Evolutionary conservation across 2,888 invertebrate genomes (phyloP).

Genomic region (Reticulitermes lucifugus): DNA sequence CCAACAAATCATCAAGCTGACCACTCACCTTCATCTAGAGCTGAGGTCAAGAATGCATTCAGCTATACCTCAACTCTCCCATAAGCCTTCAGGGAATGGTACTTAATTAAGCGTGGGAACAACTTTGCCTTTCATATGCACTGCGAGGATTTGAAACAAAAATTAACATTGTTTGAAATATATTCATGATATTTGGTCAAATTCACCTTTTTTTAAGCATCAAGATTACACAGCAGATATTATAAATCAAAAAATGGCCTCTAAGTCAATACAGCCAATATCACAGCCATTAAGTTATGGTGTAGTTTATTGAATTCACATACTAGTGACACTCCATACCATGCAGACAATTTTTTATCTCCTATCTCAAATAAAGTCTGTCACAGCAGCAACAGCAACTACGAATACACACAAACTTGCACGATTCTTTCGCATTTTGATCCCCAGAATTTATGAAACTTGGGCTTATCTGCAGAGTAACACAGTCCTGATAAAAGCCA

Average conservation of each 20-base stretch:
- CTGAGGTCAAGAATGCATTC: no score
- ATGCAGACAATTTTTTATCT: neutral
- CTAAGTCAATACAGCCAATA: slow-evolving; percentile 28
- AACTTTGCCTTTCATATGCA: no score
- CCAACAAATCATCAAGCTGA: no score
- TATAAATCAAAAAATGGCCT: slow-evolving; percentile 6
- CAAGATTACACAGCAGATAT: no score
- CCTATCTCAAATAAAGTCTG: neutral
- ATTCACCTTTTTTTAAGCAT: no score
- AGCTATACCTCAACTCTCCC: no score
- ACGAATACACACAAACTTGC: neutral
- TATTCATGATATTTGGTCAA: no score
- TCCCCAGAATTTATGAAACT: neutral
- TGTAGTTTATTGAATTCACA: neutral
- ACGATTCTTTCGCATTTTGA: neutral
- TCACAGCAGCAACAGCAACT: neutral
- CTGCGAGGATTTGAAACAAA: no score
- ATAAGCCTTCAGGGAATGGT: no score
- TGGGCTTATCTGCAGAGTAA: slow-evolving; percentile 1
- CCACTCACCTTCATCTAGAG: no score
- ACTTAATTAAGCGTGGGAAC: no score
- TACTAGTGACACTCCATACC: neutral
- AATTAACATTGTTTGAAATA: no score
- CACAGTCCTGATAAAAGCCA: neutral
- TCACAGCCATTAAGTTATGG: slow-evolving; percentile 22